Evolutionary conservation across 2,888 invertebrate species (phyloP).

Genomic region (Andrena camellia): DNA sequence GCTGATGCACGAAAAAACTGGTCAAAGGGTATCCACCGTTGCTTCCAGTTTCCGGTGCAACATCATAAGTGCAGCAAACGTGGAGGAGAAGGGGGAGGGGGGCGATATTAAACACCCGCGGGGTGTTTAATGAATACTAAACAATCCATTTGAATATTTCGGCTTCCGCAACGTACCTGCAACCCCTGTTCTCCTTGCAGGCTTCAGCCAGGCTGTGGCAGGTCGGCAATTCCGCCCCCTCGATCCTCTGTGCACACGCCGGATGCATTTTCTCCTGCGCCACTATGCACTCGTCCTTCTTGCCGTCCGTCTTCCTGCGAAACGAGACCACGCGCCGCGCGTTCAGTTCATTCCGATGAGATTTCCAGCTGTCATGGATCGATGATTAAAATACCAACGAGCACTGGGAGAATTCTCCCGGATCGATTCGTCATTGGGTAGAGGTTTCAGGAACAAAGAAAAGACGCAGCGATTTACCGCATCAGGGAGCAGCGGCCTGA

Average conservation of each 20-base stretch:
- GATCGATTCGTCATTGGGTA: constrained; percentile 25
- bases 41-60: neutral
- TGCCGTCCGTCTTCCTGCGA: constrained; percentile 93
- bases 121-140: neutral
- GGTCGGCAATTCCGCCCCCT: constrained; percentile 91
- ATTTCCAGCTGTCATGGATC: neutral
- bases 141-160: neutral
- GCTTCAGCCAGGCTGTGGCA: constrained; percentile 94
- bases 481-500: constrained; percentile 47
- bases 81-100: no score
- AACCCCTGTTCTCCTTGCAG: constrained; percentile 93
- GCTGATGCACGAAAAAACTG: no score
- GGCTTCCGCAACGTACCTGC: constrained; percentile 88
- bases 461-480: constrained; percentile 69
- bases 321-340: neutral
- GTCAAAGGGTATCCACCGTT: neutral
- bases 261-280: constrained; percentile 96
- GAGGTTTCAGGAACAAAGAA: constrained; percentile 35
- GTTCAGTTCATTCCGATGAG: neutral
- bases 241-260: constrained; percentile 93
- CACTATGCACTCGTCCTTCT: constrained; percentile 94
- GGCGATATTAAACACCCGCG: no score
- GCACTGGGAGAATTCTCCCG: neutral
- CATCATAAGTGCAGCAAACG: no score
- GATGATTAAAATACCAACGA: no score